phyloP scores from a whole-genome alignment of 2,113 vertebrate genomes.

The Seriola quinqueradiata region DNA sequence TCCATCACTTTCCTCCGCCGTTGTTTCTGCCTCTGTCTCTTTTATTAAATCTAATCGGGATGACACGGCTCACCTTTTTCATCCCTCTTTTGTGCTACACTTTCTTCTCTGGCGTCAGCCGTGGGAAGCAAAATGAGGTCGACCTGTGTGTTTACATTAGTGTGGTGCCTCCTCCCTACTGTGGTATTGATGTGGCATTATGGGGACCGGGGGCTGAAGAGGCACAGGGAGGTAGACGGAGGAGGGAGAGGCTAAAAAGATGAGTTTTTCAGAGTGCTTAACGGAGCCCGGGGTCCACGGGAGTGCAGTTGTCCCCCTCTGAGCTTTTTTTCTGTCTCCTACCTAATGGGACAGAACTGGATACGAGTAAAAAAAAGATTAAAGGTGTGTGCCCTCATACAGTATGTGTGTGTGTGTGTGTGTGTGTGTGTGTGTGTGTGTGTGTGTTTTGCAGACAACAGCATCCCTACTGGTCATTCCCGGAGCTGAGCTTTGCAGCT shows the following conservation, averaged over 20 bases:
- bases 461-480: slow-evolving; percentile 70
- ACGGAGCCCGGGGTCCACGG: slow-evolving; percentile 68
- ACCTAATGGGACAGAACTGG: slow-evolving; percentile 55
- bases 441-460: slow-evolving; percentile 62
- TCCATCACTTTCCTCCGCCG: neutral
- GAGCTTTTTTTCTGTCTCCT: slow-evolving; percentile 51
- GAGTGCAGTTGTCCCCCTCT: slow-evolving; percentile 48
- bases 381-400: slow-evolving; percentile 2
- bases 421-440: slow-evolving; percentile 8
- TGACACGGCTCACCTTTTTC: slow-evolving; percentile 83
- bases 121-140: slow-evolving; percentile 74
- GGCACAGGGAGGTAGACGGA: slow-evolving; percentile 25
- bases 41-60: slow-evolving; percentile 76
- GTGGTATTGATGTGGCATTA: slow-evolving; percentile 88
- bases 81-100: slow-evolving; percentile 63
- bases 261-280: slow-evolving; percentile 75
- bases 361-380: slow-evolving; percentile 57
- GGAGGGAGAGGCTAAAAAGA: slow-evolving; percentile 45
- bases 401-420: neutral
- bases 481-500: slow-evolving; percentile 26
- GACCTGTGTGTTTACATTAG: slow-evolving; percentile 86
- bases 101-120: slow-evolving; percentile 67
- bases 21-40: slow-evolving; percentile 29
- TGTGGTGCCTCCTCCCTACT: slow-evolving; percentile 86
- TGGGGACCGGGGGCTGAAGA: slow-evolving; percentile 77